These are phyloP conservation scores for Chloroceryle aenea DNA, from an alignment of 2,113 vertebrate species.

Conservation along the genomic window DNA sequence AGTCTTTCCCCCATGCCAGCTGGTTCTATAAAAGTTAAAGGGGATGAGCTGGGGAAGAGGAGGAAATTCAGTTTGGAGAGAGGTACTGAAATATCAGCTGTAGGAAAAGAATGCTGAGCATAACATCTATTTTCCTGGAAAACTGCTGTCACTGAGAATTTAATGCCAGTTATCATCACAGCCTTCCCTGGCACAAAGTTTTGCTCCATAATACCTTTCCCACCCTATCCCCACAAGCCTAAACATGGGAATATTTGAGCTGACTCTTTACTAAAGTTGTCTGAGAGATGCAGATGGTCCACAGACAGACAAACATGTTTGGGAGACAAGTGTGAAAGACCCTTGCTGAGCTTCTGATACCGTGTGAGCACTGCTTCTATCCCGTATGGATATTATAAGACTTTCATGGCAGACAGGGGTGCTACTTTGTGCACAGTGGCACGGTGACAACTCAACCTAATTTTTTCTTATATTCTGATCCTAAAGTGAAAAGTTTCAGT, in stretches of 20 bases:
- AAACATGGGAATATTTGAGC: neutral
- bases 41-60: neutral
- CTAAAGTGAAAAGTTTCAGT: neutral
- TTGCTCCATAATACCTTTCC: neutral
- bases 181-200: neutral
- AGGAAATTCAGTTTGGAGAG: neutral
- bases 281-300: neutral
- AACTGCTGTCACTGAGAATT: neutral
- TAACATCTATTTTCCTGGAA: neutral
- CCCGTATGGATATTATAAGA: neutral
- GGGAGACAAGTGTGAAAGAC: neutral
- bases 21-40: neutral
- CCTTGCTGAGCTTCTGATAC: neutral
- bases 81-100: neutral
- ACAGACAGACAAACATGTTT: neutral
- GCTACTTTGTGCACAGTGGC: neutral
- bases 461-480: neutral
- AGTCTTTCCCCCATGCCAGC: neutral
- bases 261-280: neutral
- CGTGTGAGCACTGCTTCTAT: rapidly evolving
- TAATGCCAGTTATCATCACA: neutral
- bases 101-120: neutral
- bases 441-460: neutral
- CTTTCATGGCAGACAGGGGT: neutral
- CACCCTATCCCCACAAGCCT: neutral